Base-by-base conservation (phyloP, 2,797 vertebrate genomes). In the Myripristis murdjan region DNA sequence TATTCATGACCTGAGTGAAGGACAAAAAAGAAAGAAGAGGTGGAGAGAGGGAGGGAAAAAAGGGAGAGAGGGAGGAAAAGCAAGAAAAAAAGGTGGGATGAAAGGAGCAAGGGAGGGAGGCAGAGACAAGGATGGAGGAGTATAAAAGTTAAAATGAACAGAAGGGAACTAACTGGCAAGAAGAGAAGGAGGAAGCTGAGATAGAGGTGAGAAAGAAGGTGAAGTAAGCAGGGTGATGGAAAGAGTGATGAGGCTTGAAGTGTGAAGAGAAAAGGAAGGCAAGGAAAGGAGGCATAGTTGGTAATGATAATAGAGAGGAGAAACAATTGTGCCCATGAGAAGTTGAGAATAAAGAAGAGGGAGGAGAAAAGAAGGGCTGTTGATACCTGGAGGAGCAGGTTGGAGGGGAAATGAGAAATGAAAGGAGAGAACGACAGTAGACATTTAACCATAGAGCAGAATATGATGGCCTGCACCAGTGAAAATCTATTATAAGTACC, bases 1-100 rank as follows among this genome's bases (percentile, higher is more conserved):
- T 67, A 82, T 87, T 84, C 64, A 84, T 85, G 82, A 73, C 46
- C 55, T 47, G 64, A 56, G 73, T 62, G 57, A 81, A 88, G 51
- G 74, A 66, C 44, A 39, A 39, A 60, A n/a, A 35, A 60, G 57
- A 23, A 28, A 56, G 15, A 52, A 55, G 6, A 23, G 10, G 11
- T 57, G 47, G 24, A 68, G 46, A 41, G 35, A n/a, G n/a, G n/a
- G n/a, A n/a, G n/a, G 35, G 48, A 48, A 11, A 44, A 24, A 31
- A 11, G 10, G 24, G 8, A 35, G 51, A 58, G 3, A 28, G 22
- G 31, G 16, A 33, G 46, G 33, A n/a, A 9, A 23, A 59, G n/a
- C 2, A 15, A 23, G 15, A 33, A 10, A 18, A 35, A 31, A 31
- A 31, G 28, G 28, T 31, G 28, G 28, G 28, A 31, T 31, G 28